Evolutionary conservation across 2,888 invertebrate species (phyloP).

Genomic region (Rhingia rostrata): DNA sequence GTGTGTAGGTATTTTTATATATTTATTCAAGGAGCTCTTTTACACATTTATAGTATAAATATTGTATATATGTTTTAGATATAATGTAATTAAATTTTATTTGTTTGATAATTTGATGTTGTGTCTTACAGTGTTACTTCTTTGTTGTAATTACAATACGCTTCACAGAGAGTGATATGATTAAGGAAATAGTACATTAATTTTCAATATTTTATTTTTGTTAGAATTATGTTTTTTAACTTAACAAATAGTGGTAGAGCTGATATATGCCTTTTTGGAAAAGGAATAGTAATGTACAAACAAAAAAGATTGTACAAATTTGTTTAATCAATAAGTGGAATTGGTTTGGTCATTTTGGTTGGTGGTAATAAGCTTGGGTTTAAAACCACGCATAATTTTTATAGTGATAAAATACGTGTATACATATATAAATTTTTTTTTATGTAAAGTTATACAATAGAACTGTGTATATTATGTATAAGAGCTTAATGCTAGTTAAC

Average conservation of each 20-base stretch:
- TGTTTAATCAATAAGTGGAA: constrained; percentile 17
- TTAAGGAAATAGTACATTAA: constrained; percentile 19
- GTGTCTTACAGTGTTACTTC: constrained; percentile 55
- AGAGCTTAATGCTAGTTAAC: constrained; percentile 47
- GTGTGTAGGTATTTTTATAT: neutral
- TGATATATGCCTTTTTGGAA: no score
- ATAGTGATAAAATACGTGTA: constrained; percentile 34
- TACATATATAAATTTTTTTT: constrained; percentile 42
- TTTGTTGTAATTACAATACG: constrained; percentile 16
- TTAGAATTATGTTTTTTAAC: constrained; percentile 3
- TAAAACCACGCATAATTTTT: constrained; percentile 29
- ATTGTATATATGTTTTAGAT: constrained; percentile 13
- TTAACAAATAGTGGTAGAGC: neutral
- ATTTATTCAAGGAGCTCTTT: constrained; percentile 13
- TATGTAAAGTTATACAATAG: constrained; percentile 49
- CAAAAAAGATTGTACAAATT: constrained; percentile 22
- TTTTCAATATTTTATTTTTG: neutral
- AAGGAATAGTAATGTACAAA: neutral
- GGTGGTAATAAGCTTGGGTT: constrained; percentile 12
- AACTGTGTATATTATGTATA: constrained; percentile 52
- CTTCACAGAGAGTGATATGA: constrained; percentile 47
- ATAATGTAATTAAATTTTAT: constrained; percentile 22
- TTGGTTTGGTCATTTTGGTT: constrained; percentile 51
- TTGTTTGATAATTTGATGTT: constrained; percentile 50
- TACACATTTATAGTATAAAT: constrained; percentile 39